Evolutionary conservation across 2,113 vertebrate species (phyloP), one percentile per base, ranked within the genome.

Genomic region (Poicephalus gulielmi): DNA sequence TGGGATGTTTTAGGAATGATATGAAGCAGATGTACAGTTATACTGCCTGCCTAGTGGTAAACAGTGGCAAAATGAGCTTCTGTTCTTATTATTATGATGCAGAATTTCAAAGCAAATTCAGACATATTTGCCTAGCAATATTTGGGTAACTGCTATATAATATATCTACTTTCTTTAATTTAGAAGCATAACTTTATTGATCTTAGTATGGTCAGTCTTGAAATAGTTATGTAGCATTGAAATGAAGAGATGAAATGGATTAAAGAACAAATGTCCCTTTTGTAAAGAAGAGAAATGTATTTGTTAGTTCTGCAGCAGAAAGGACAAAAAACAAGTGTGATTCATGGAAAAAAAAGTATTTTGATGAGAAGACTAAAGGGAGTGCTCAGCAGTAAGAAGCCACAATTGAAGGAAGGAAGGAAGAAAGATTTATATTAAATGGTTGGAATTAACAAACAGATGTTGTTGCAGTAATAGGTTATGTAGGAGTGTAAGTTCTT

Each of bases 321-420:
- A 62, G 31, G 53, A n/a, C 20, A 83, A 84, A 80, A 76, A 7
- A 1, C 9, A 87, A 94, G 7, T 10, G 24, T 35, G 55, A 82
- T 67, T 85, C 20, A 33, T 35, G 33, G 22, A 47, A 11, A n/a
- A 74, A 57, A 35, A 73, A 28, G 5, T 23, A 24, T 88, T 94
- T 83, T 73, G n/a, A 4, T 92, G 53, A 59, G n/a, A 50, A 77
- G 60, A 62, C 67, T 86, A 43, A 73, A 83, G 64, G 46, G 79
- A 88, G 13, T 49, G 31, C 23, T 93, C 53, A 73, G 33, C 18
- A 60, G 13, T 62, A 64, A 83, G 41, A 31, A 90, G 28, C 8
- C 49, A 88, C 75, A 94, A 77, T 16, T 46, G 52, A 92, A 93
- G 85, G 85, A 92, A 94, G 70, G 66, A 93, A 91, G 73, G 31